A percentile compares a stretch with the other conserved stretches of the same genome.
phyloP scores from a whole-genome alignment of 2,888 invertebrate genomes.

The Harpagoxenus sublaevis region DNA sequence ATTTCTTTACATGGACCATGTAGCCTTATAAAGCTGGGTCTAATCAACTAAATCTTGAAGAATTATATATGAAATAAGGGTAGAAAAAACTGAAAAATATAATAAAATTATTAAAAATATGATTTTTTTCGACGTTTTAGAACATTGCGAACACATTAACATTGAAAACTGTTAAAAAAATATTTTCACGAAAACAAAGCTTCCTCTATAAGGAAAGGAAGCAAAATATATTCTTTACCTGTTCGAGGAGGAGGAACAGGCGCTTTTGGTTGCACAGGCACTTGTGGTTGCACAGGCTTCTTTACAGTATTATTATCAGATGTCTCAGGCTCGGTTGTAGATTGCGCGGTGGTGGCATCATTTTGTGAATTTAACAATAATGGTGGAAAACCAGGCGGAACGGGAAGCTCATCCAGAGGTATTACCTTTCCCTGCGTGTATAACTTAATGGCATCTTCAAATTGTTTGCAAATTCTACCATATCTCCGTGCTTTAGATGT shows the following conservation, averaged over 20 bases:
- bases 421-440: slow-evolving; percentile 92
- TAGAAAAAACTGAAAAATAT: no score
- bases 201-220: no score
- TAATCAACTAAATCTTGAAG: no score
- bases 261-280: slow-evolving; percentile 64
- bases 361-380: slow-evolving; percentile 70
- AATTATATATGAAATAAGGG: no score
- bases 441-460: slow-evolving; percentile 94
- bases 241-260: slow-evolving; percentile 73
- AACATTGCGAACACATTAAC: no score
- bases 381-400: slow-evolving; percentile 93
- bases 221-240: slow-evolving; percentile 32
- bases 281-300: slow-evolving; percentile 65
- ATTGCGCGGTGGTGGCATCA: slow-evolving; percentile 68
- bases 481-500: slow-evolving; percentile 95
- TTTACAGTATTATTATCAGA: slow-evolving; percentile 68
- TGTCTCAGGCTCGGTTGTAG: slow-evolving; percentile 76
- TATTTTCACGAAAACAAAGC: no score
- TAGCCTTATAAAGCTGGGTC: no score
- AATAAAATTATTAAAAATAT: no score
- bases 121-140: no score
- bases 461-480: slow-evolving; percentile 97
- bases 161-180: no score
- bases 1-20: no score
- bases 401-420: slow-evolving; percentile 93